Conservation (phyloP, 2,113 vertebrate genomes). For the Phrynosoma blainvillii region DNA sequence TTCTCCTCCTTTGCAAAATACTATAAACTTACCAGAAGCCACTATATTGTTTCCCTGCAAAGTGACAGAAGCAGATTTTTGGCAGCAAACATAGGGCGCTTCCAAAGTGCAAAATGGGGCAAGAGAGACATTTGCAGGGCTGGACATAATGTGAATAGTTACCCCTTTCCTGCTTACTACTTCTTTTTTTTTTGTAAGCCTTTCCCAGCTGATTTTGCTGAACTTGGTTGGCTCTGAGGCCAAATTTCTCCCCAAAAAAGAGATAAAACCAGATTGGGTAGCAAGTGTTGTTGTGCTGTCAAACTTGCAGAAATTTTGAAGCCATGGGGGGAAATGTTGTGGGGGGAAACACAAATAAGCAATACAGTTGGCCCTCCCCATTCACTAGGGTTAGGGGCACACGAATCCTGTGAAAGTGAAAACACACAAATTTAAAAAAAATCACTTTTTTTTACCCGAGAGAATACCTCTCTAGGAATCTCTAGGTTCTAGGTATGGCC, state of each 20-base stretch:
- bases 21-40: conserved; percentile 61
- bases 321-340: not conserved
- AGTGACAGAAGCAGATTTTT: not conserved
- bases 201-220: not conserved
- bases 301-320: not conserved
- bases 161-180: not conserved
- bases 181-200: not conserved
- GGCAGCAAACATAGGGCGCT: not conserved
- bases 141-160: too few species aligned
- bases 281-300: not conserved
- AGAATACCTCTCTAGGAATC: too few species aligned
- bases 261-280: not conserved
- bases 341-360: not conserved
- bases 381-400: too few species aligned
- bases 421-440: too few species aligned
- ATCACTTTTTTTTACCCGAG: too few species aligned
- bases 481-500: too few species aligned
- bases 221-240: not conserved
- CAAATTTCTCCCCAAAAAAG: not conserved
- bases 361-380: not conserved
- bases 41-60: conserved; percentile 25
- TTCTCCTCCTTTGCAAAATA: conserved; percentile 35
- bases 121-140: not conserved
- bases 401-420: too few species aligned
- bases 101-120: not conserved